Percentiles rank a stretch among this genome's conserved stretches.
Conservation (phyloP, 92 coral and sea anemone genomes). For the Actinostola sp. region DNA sequence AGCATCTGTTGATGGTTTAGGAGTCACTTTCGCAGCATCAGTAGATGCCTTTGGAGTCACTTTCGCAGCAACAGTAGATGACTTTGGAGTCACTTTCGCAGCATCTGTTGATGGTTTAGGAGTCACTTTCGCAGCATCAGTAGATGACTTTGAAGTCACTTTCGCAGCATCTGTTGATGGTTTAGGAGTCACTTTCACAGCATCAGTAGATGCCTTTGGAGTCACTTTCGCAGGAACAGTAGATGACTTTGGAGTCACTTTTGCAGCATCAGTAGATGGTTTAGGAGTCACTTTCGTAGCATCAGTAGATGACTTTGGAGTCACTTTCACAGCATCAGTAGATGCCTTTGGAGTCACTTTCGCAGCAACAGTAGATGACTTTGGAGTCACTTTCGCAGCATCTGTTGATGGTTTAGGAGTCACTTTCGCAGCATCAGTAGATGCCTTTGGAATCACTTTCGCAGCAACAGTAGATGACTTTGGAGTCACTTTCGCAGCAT, state of each 20-base stretch:
- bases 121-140: constrained; percentile 12
- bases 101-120: constrained; percentile 16
- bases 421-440: background rate
- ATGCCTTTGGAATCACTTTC: constrained; percentile 24
- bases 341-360: constrained; percentile 20
- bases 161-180: background rate
- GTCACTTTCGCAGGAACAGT: background rate
- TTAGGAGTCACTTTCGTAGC: constrained; percentile 20
- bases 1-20: constrained; percentile 22
- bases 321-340: constrained; percentile 14
- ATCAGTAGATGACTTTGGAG: constrained; percentile 23
- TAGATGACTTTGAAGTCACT: constrained; percentile 19
- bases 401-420: constrained; percentile 26
- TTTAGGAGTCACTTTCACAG: background rate
- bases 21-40: constrained; percentile 12
- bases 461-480: constrained; percentile 2
- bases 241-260: constrained; percentile 9
- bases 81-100: constrained; percentile 25
- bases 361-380: constrained; percentile 18
- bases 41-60: constrained; percentile 21
- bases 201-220: background rate
- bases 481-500: constrained; percentile 5
- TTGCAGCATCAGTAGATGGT: constrained; percentile 1
- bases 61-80: constrained; percentile 24
- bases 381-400: constrained; percentile 12